Evolutionary conservation across 2,888 invertebrate genomes (phyloP).

Genomic region (Omphaloscelis lunosa): DNA sequence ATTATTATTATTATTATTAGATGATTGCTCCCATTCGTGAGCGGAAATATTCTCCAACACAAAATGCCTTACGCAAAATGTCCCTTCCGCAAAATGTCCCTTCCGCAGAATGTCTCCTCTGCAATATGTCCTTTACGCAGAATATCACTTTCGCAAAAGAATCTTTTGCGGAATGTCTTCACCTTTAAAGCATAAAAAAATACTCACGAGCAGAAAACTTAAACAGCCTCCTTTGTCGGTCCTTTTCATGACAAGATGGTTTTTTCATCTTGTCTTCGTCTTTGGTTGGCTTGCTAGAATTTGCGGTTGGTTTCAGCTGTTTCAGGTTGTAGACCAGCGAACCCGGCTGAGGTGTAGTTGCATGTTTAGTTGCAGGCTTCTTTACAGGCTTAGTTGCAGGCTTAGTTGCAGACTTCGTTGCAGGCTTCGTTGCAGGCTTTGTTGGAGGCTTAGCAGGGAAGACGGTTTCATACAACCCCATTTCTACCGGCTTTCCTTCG

Average conservation of each 20-base stretch:
- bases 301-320: background rate
- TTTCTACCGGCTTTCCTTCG: background rate
- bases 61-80: background rate
- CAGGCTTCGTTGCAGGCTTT: background rate
- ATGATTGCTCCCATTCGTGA: background rate
- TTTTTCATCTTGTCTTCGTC: background rate
- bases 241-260: background rate
- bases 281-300: background rate
- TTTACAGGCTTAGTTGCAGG: too few relatives aligned
- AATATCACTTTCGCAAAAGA: too few relatives aligned
- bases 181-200: background rate
- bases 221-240: conserved; percentile 17
- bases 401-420: background rate
- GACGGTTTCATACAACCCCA: background rate
- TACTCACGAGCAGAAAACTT: conserved; percentile 45
- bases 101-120: background rate
- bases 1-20: too few relatives aligned
- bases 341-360: background rate
- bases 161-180: too few relatives aligned
- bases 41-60: background rate
- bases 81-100: background rate
- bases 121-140: background rate
- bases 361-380: too few relatives aligned
- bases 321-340: conserved; percentile 33
- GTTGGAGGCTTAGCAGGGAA: background rate